Evolutionary conservation across 92 coral and sea anemone species (phyloP).

Genomic region (Desmophyllum pertusum): DNA sequence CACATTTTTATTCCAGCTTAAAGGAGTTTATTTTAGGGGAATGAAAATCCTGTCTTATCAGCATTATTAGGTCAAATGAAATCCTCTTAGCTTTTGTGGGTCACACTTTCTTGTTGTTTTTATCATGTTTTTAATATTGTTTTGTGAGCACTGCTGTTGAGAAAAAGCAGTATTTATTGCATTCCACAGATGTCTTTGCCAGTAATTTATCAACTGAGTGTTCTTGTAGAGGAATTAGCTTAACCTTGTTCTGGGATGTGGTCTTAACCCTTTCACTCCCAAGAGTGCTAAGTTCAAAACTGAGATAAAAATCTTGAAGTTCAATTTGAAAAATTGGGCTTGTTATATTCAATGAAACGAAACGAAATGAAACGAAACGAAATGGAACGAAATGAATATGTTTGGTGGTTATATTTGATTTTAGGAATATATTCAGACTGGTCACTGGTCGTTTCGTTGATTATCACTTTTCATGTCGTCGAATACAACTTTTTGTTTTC

Average conservation of each 20-base stretch:
- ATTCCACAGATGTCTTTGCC: background rate
- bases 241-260: background rate
- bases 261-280: too few relatives aligned
- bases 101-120: background rate
- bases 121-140: background rate
- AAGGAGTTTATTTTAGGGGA: background rate
- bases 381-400: too few relatives aligned
- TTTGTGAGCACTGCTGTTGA: background rate
- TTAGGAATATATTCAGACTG: too few relatives aligned
- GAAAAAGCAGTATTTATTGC: background rate
- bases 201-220: background rate
- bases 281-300: too few relatives aligned
- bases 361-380: too few relatives aligned
- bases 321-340: too few relatives aligned
- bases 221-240: background rate
- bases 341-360: too few relatives aligned
- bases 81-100: constrained; percentile 8
- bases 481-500: too few relatives aligned
- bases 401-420: too few relatives aligned
- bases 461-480: too few relatives aligned
- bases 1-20: background rate
- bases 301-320: too few relatives aligned
- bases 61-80: background rate
- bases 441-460: too few relatives aligned
- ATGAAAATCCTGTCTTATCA: constrained; percentile 9